Conservation (phyloP, 2,113 vertebrate genomes). For the Ovis aries region DNA sequence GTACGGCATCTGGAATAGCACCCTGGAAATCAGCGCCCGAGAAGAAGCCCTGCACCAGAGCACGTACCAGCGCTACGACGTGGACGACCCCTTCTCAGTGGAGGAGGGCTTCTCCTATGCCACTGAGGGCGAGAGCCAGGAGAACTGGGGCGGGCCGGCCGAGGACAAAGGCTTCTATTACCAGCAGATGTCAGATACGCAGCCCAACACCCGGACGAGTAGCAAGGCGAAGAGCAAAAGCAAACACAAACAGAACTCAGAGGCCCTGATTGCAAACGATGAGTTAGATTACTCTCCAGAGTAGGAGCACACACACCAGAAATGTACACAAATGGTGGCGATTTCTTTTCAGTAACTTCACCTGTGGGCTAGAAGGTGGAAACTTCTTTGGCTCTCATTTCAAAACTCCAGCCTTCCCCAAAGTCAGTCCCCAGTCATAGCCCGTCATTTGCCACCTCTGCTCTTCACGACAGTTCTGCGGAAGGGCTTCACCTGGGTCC, state of each 20-base stretch:
- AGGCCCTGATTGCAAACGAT: slow-evolving; percentile 88
- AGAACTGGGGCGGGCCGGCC: slow-evolving; percentile 80
- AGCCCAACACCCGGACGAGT: slow-evolving; percentile 83
- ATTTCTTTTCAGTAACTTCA: slow-evolving; percentile 69
- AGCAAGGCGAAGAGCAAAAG: slow-evolving; percentile 87
- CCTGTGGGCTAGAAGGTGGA: slow-evolving; percentile 83
- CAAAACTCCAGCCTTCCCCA: slow-evolving; percentile 54
- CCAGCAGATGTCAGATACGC: slow-evolving; percentile 84
- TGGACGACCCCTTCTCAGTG: slow-evolving; percentile 89
- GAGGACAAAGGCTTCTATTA: slow-evolving; percentile 86
- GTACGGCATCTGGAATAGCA: slow-evolving; percentile 98
- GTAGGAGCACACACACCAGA: slow-evolving; percentile 59
- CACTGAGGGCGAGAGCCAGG: slow-evolving; percentile 82
- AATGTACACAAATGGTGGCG: background rate
- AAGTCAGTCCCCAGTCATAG: slow-evolving; percentile 43
- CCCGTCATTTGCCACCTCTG: slow-evolving; percentile 57
- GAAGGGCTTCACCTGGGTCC: slow-evolving; percentile 30
- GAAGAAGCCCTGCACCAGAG: slow-evolving; percentile 93
- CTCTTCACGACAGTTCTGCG: slow-evolving; percentile 50
- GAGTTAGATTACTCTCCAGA: slow-evolving; percentile 87
- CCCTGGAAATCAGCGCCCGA: slow-evolving; percentile 89
- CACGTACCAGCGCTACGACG: slow-evolving; percentile 94
- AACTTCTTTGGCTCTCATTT: slow-evolving; percentile 57
- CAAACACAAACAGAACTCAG: slow-evolving; percentile 84
- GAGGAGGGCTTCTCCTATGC: slow-evolving; percentile 81